These are phyloP conservation scores for Willowsia nigromaculata DNA, from an alignment of 2,888 invertebrate genomes.

Conservation along the genomic window DNA sequence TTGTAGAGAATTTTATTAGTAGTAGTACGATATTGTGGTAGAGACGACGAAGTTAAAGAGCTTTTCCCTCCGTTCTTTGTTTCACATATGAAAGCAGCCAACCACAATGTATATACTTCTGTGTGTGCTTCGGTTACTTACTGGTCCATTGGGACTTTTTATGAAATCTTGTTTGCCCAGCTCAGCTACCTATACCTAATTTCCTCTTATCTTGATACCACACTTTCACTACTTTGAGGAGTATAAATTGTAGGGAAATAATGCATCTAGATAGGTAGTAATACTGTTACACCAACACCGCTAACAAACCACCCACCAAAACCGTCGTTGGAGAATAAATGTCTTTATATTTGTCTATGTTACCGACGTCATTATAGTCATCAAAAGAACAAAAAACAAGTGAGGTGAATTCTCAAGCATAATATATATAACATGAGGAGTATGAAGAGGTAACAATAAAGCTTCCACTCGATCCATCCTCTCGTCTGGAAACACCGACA, in stretches of 20 bases:
- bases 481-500: background rate
- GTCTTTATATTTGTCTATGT: background rate
- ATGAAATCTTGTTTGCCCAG: slow-evolving; percentile 58
- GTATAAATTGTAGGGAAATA: background rate
- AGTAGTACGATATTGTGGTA: background rate
- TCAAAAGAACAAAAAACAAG: slow-evolving; percentile 29
- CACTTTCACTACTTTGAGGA: background rate
- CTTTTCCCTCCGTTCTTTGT: background rate
- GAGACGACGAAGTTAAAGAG: background rate
- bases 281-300: background rate
- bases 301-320: slow-evolving; percentile 2
- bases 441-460: slow-evolving; percentile 1
- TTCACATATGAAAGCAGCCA: background rate
- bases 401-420: background rate
- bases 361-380: slow-evolving; percentile 6
- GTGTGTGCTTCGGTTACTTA: background rate
- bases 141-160: slow-evolving; percentile 57
- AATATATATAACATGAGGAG: background rate
- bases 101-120: background rate
- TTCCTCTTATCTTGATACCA: slow-evolving; percentile 39
- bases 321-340: background rate
- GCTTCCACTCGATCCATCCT: background rate
- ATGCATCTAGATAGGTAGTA: background rate
- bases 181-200: slow-evolving; percentile 45
- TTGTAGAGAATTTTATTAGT: slow-evolving; percentile 28